Evolutionary conservation across 2,113 vertebrate species (phyloP).

Genomic region (Lophura nycthemera): DNA sequence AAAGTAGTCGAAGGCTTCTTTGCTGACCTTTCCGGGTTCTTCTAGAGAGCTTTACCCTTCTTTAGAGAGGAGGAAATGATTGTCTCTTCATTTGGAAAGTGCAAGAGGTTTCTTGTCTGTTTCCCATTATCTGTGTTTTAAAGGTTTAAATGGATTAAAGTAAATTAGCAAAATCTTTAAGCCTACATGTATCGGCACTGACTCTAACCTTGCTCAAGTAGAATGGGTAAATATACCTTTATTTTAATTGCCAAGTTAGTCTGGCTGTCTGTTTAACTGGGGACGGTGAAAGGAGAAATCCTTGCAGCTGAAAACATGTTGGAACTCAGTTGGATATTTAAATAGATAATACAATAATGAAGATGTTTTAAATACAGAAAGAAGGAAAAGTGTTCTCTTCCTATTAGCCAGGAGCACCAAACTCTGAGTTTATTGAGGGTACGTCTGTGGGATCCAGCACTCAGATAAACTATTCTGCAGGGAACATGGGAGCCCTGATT

Average conservation of each 20-base stretch:
- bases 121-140: slow-evolving; percentile 65
- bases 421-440: not conserved
- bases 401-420: not conserved
- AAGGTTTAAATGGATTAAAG: slow-evolving; percentile 76
- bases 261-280: slow-evolving; percentile 25
- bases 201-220: slow-evolving; percentile 4
- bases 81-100: slow-evolving; percentile 50
- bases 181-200: slow-evolving; percentile 24
- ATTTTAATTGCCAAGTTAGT: slow-evolving; percentile 57
- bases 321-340: not conserved
- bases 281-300: slow-evolving; percentile 26
- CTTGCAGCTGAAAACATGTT: not conserved
- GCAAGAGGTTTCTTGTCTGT: slow-evolving; percentile 47
- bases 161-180: slow-evolving; percentile 75
- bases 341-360: not conserved
- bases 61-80: slow-evolving; percentile 6
- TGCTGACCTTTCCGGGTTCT: slow-evolving; percentile 61
- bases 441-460: not conserved
- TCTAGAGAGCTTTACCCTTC: slow-evolving; percentile 19
- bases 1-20: slow-evolving; percentile 46
- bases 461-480: not conserved
- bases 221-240: slow-evolving; percentile 28
- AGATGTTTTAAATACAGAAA: not conserved
- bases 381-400: not conserved
- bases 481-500: not conserved